Percentiles rank a stretch among this genome's conserved stretches.
phyloP scores from a whole-genome alignment of 92 coral and sea anemone genomes.

The Umimayanthus chanpuru region DNA sequence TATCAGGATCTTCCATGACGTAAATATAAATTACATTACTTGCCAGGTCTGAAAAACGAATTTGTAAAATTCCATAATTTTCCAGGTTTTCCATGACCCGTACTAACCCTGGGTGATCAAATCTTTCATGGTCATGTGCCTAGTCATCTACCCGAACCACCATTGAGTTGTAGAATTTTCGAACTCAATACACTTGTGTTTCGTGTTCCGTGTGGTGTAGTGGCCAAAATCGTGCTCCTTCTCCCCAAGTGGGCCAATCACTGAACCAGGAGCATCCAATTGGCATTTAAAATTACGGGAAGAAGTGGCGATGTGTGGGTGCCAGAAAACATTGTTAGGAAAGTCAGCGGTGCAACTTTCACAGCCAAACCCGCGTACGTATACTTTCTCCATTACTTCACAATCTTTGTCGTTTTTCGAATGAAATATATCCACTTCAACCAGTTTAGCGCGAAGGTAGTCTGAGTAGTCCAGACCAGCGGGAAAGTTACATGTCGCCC shows the following conservation, averaged over 20 bases:
- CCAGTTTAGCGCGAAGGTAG: constrained; percentile 8
- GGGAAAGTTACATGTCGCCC: constrained; percentile 10
- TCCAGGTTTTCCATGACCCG: too few species aligned
- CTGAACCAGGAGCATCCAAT: background rate
- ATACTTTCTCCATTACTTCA: background rate
- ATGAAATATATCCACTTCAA: background rate
- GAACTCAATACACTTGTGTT: background rate
- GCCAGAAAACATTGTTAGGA: constrained; percentile 14
- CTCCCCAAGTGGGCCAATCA: background rate
- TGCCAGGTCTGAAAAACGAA: too few species aligned
- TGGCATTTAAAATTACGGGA: background rate
- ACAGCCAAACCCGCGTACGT: background rate
- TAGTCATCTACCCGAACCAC: background rate
- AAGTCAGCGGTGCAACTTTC: background rate
- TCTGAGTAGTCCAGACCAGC: background rate
- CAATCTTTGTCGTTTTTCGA: background rate
- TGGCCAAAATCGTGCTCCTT: background rate
- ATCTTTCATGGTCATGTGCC: too few species aligned
- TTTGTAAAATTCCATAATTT: too few species aligned
- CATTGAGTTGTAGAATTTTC: background rate
- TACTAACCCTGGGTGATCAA: too few species aligned
- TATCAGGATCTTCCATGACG: too few species aligned
- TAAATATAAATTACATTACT: too few species aligned
- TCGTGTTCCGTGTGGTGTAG: background rate
- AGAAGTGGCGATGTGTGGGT: background rate